Conservation (phyloP, 2,888 invertebrate genomes). For the Trachelus stipa region DNA sequence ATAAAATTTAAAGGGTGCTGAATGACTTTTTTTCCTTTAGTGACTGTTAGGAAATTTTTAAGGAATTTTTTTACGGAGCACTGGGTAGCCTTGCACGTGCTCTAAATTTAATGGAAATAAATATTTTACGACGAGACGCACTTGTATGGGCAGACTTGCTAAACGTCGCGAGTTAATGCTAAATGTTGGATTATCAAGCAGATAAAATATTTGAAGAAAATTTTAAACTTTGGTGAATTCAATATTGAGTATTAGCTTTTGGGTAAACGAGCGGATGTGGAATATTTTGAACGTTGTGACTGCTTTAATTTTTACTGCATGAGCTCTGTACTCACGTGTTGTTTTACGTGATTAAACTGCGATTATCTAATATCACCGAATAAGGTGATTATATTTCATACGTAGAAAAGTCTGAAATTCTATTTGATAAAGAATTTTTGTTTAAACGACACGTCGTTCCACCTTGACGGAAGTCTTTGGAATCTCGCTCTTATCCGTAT, state of each 20-base stretch:
- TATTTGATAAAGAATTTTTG: no score
- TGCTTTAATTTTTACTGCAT: not conserved
- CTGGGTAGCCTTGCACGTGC: not conserved
- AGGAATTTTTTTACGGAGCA: not conserved
- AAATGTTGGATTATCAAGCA: not conserved
- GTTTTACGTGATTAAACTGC: not conserved
- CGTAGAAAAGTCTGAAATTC: no score
- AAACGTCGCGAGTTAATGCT: not conserved
- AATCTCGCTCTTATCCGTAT: no score
- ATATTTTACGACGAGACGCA: not conserved
- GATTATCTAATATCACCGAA: no score
- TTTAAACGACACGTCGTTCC: no score
- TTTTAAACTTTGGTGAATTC: not conserved
- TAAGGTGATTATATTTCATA: no score
- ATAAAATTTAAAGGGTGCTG: not conserved
- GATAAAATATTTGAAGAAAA: not conserved
- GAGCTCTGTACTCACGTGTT: not conserved
- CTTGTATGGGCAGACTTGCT: not conserved
- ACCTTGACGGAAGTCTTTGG: no score
- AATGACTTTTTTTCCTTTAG: not conserved
- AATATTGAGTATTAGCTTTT: not conserved
- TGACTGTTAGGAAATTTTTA: not conserved
- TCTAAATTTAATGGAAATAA: not conserved
- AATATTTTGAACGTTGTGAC: not conserved
- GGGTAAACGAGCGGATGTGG: not conserved